Evolutionary conservation across 2,888 invertebrate species (phyloP).

Genomic region (Macrosiphum euphorbiae): DNA sequence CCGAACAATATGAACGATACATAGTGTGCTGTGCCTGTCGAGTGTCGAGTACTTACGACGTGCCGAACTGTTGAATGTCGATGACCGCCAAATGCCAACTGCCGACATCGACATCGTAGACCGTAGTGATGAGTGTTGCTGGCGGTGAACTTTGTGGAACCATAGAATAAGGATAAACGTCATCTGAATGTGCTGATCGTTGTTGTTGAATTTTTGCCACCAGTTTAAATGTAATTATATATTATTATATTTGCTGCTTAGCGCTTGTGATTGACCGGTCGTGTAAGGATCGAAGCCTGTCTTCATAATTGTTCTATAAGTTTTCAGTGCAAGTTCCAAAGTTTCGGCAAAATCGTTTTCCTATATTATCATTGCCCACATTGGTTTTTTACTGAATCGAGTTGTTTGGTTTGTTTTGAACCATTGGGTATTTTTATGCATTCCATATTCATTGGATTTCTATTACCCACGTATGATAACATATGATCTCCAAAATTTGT

Average conservation of each 20-base stretch:
- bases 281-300: not conserved
- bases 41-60: no score
- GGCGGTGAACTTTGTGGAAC: not conserved
- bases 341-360: not conserved
- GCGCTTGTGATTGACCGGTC: not conserved
- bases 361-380: not conserved
- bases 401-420: not conserved
- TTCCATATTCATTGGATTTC: not conserved
- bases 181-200: not conserved
- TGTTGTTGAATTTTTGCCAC: not conserved
- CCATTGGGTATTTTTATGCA: not conserved
- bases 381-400: not conserved
- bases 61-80: no score
- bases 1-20: no score
- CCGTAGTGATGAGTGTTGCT: not conserved
- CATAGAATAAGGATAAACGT: not conserved
- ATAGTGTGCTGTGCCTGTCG: no score
- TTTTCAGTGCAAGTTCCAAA: not conserved
- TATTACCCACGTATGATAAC: not conserved
- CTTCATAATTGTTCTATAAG: not conserved
- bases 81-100: no score
- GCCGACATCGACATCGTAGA: not conserved
- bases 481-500: not conserved
- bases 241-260: not conserved
- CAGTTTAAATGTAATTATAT: not conserved